Base-by-base conservation (phyloP, 2,888 invertebrate species). In the Torymus auratus region DNA sequence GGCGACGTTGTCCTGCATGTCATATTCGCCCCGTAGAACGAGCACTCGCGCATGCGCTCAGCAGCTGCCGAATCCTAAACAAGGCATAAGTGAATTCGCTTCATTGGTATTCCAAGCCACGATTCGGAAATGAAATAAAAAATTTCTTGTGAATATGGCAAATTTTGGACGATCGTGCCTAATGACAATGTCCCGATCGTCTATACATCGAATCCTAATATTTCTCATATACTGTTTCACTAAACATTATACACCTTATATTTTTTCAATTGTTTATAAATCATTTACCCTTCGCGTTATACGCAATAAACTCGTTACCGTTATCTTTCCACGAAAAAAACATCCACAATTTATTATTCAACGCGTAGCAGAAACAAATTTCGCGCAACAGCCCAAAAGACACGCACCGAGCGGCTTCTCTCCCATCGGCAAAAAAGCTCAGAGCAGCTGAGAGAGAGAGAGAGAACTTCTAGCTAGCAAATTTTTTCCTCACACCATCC, bases 61-160 rank as follows among this genome's bases (percentile, higher is more conserved):
- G 5, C 28, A 41, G 50, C 14, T 17, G 60, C n/a, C 69, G 61
- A 76, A 41, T 17, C 68, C 61, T 62, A 76, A 76, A 76, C 61
- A 75, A 67, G n/a, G 56, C 23, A 58, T 15, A 62, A 13, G 68
- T 12, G 17, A 76, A 68, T 61, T 15, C 23, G 5, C n/a, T 28
- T 53, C 61, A 69, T 76, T 69, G 15, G 69, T 69, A 76, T 76
- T 76, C 69, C 15, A 10, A 17, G 17, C 15, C 61, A 53, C 61
- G 55, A 7, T 14, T 12, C 4, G 0, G 15, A 15, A 23, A 23
- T 65, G 41, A 28, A 72, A 65, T 56, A 68, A 67, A 65, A 67
- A 75, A 55, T 64, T 73, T 41, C 41, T 3, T 14, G 10, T 20
- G 50, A 65, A 74, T 65, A 58, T 65, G 11, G 14, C 14, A 7